Percentiles rank a stretch among this genome's conserved stretches.
Conservation (phyloP, 2,797 vertebrate species). For the Muscicapa striata region DNA sequence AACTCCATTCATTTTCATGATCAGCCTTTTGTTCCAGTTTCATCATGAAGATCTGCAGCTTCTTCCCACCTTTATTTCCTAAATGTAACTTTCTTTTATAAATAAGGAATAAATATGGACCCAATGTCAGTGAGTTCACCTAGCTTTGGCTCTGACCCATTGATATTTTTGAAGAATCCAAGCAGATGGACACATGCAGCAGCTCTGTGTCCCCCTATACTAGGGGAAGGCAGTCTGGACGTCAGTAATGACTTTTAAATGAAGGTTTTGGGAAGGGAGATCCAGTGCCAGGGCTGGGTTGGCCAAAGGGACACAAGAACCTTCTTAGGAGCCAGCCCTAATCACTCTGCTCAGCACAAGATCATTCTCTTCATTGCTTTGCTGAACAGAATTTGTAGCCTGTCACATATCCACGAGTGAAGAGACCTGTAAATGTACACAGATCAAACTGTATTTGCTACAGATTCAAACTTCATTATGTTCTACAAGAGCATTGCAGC, state of each 20-base stretch:
- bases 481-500: background rate
- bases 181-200: background rate
- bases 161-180: background rate
- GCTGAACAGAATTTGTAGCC: background rate
- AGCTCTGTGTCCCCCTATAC: fast-evolving
- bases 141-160: background rate
- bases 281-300: background rate
- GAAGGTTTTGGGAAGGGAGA: background rate
- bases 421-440: fast-evolving
- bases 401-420: fast-evolving
- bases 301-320: background rate
- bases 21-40: background rate
- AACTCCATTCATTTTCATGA: background rate
- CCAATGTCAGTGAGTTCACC: fast-evolving
- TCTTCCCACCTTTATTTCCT: background rate
- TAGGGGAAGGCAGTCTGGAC: background rate
- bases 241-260: background rate
- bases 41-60: background rate
- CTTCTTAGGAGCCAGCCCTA: background rate
- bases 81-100: background rate
- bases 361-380: background rate
- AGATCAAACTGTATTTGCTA: background rate
- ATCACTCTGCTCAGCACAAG: background rate
- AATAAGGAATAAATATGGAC: background rate
- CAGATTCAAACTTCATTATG: background rate